These are phyloP conservation scores for Hemicrepidius hirtus DNA, from an alignment of 2,888 invertebrate species.

Conservation along the genomic window DNA sequence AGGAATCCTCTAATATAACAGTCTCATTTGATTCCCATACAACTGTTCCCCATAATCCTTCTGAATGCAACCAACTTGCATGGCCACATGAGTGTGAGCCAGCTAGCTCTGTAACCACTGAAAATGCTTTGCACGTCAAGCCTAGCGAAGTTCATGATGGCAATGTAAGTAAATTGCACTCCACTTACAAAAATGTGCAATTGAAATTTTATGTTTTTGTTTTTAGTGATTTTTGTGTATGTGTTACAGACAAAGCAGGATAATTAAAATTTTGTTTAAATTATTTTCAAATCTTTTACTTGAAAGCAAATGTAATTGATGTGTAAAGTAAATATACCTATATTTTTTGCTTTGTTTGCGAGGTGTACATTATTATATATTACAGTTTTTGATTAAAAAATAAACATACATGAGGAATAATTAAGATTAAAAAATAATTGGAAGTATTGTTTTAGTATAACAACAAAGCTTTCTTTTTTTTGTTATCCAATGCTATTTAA, in stretches of 20 bases:
- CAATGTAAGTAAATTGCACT: constrained; percentile 64
- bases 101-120: constrained; percentile 65
- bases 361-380: no score
- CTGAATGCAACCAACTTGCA: constrained; percentile 56
- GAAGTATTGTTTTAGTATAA: no score
- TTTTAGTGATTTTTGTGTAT: constrained; percentile 6
- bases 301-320: no score
- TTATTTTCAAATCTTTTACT: no score
- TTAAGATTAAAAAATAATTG: no score
- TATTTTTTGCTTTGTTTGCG: no score
- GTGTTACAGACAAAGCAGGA: not conserved
- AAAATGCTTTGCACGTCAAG: constrained; percentile 64
- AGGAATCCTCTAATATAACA: constrained; percentile 30
- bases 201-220: constrained; percentile 36
- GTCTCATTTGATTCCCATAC: constrained; percentile 23
- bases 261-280: no score
- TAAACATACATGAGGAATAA: no score
- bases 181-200: constrained; percentile 46
- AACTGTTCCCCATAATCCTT: constrained; percentile 27
- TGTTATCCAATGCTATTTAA: no score
- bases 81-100: constrained; percentile 65
- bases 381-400: no score
- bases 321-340: no score
- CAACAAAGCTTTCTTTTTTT: no score
- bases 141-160: constrained; percentile 61